Conservation (phyloP, 2,113 vertebrate species). For the Aythya baeri region DNA sequence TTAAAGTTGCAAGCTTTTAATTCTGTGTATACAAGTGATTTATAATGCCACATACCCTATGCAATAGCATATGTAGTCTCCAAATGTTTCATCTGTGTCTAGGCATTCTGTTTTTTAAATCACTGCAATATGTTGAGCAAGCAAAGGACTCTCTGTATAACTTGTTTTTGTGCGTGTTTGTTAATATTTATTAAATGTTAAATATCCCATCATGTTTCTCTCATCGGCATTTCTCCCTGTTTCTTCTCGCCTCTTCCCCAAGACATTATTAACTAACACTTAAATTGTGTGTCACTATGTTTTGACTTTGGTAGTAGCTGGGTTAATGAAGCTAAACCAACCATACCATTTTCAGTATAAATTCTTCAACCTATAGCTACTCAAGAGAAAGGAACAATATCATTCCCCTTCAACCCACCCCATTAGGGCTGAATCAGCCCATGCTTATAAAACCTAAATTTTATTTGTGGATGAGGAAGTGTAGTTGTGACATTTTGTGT, state of each 20-base stretch:
- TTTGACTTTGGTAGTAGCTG: not conserved
- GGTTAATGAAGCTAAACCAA: not conserved
- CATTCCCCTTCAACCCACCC: not conserved
- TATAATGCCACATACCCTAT: conserved; percentile 29
- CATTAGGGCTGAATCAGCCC: not conserved
- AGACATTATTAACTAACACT: not conserved
- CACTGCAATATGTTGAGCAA: conserved; percentile 52
- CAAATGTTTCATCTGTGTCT: conserved; percentile 61
- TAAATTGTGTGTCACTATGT: not conserved
- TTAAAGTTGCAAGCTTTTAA: conserved; percentile 37
- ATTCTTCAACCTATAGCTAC: not conserved
- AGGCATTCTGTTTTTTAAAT: conserved; percentile 45
- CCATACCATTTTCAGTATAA: not conserved
- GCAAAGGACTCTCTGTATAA: not conserved
- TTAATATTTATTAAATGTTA: conserved; percentile 52
- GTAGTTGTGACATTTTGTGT: not conserved
- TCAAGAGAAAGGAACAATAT: not conserved
- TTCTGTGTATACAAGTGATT: not conserved
- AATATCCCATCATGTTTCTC: not conserved
- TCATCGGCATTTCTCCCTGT: not conserved
- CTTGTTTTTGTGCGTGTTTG: conserved; percentile 15
- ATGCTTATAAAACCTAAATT: not conserved
- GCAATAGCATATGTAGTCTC: conserved; percentile 50
- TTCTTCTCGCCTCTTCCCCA: not conserved
- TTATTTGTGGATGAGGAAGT: not conserved